Base-by-base conservation (phyloP, 2,797 vertebrate genomes). In the Microhierax caerulescens region DNA sequence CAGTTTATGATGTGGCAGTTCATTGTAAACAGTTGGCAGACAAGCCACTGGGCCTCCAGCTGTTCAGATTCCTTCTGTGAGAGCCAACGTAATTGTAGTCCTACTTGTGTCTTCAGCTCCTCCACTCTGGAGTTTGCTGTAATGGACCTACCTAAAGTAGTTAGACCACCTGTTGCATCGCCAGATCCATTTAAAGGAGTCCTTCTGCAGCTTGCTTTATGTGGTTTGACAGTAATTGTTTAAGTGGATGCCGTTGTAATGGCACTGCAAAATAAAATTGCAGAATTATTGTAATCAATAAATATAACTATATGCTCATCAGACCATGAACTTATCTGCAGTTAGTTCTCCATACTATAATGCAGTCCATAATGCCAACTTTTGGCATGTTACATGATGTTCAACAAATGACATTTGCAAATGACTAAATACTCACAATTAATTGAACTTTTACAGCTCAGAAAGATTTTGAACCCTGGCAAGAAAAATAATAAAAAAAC, bases 141-240 rank as follows among this genome's bases (percentile, higher is more conserved):
- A 68, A 89, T 88, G 88, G 93, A 94, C 80, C 73, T 50, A 94
- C 90, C 93, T 85, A 90, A 72, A 95, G 82, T 48, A 94, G 95
- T 92, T 10, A 88, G 87, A 36, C 77, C 90, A 94, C 85, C 82
- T 97, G 95, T 63, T 74, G 28, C 75, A 91, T 74, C 9, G 2
- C 75, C 95, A 95, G 65, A 91, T 84, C 63, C 18, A 3, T 76
- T 95, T 77, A 88, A 83, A 65, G 48, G n/a, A 83, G 74, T 47
- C 78, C 61, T 65, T 19, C 70, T 23, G 80, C 67, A 2, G 17
- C 61, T 73, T 1, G 4, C 41, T 41, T 94, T 90, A 82, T 53
- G 2, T 1, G 2, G 69, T 63, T 95, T 96, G 88, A 96, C 92
- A 94, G 85, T 54, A 86, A 95, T 89, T 96, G 84, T 96, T 63